Base-by-base conservation (phyloP, 1,140 invertebrate species). In the Kradibia gibbosae region DNA sequence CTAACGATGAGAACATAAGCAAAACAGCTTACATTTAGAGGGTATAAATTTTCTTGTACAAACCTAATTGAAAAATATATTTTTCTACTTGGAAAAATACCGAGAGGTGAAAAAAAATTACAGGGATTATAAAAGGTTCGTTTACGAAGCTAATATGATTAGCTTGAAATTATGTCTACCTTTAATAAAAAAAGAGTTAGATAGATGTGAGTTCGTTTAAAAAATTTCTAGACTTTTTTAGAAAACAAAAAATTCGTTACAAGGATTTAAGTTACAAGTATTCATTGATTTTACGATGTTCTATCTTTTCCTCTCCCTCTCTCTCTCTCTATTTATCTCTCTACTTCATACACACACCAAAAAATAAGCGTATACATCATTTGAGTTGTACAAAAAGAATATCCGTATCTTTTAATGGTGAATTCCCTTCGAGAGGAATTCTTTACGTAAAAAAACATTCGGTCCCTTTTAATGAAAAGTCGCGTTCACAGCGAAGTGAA, bases 391-490 rank as follows among this genome's bases (percentile, higher is more conserved):
- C n/a, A 39, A 67, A 39, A 0, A 39, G 34, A 67, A 67, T n/a
- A n/a, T 39, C n/a, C 62, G n/a, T 67, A n/a, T 0, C 34, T 0
- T 11, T 20, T 34, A 67, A 39, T 67, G n/a, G 62, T 39, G 15
- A 67, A 67, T 67, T 39, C 62, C 62, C 62, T 39, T 67, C 11
- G 15, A 5, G 20, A 39, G 20, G 34, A 67, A 67, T 67, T 67
- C 34, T 36, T 67, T 67, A 1, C 20, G 17, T 15, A 31, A 3
- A 22, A 39, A 60, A 28, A 67, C 34, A 67, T 67, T 67, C 39
- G 34, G 34, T 67, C 36, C 62, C 20, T 67, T n/a, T n/a, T 36
- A 67, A 67, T 67, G 28, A 67, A 39, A 67, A n/a, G 62, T 39
- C n/a, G 36, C 62, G 34, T 67, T 36, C 11, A 4, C n/a, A n/a